Conservation (phyloP, 2,888 invertebrate genomes). For the Himalopsyche tibetana region DNA sequence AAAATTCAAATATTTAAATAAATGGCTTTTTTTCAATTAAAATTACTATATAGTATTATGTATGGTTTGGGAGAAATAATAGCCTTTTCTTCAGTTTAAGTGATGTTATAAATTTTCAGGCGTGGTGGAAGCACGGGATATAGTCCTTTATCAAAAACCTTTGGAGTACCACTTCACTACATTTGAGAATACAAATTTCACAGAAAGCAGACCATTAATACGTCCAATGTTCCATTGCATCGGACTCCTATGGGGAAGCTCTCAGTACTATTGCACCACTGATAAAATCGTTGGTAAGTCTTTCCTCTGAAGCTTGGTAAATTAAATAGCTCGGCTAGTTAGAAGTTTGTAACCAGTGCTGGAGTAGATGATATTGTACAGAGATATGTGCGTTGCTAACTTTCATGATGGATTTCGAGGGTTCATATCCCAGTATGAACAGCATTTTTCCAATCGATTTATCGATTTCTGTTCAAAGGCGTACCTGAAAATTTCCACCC, state of each 20-base stretch:
- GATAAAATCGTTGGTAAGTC: slow-evolving; percentile 76
- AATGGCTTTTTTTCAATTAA: no score
- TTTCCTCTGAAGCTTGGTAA: not conserved
- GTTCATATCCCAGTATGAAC: no score
- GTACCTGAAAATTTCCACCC: no score
- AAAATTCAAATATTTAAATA: no score
- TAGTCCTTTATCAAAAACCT: slow-evolving; percentile 87
- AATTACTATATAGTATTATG: no score
- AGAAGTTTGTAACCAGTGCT: no score
- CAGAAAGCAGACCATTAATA: slow-evolving; percentile 78
- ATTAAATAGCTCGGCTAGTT: not conserved
- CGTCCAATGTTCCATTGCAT: slow-evolving; percentile 87
- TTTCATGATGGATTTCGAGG: no score
- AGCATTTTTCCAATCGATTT: no score
- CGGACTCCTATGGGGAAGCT: slow-evolving; percentile 91
- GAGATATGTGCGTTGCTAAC: no score
- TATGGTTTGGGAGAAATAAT: slow-evolving; percentile 56
- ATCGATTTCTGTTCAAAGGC: no score
- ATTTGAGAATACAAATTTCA: slow-evolving; percentile 84
- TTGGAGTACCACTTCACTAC: slow-evolving; percentile 82
- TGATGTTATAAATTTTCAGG: slow-evolving; percentile 72
- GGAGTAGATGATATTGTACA: no score
- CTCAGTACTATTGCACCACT: slow-evolving; percentile 83
- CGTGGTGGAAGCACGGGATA: slow-evolving; percentile 89
- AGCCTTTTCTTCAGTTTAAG: no score